Evolutionary conservation across 2,888 invertebrate genomes (phyloP).

Genomic region (Drepana falcataria): DNA sequence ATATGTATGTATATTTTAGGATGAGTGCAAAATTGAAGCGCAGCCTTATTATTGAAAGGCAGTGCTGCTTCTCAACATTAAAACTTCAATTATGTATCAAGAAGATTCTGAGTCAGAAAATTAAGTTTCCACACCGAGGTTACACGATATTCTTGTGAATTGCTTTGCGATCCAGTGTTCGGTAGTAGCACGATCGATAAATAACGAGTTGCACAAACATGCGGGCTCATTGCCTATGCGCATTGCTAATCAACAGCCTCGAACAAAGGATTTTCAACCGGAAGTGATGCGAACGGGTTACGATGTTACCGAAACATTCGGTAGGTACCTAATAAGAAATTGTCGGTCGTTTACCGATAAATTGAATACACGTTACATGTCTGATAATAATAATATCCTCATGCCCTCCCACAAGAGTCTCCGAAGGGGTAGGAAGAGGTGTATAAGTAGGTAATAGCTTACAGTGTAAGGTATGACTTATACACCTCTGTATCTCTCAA

Average conservation of each 20-base stretch:
- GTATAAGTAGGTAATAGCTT: too few species aligned
- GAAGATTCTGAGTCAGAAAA: background rate
- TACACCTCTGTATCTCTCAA: too few species aligned
- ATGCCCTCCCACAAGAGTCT: too few species aligned
- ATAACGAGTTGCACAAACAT: conserved; percentile 24
- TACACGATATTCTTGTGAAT: background rate
- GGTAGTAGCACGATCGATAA: background rate
- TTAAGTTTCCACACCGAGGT: background rate
- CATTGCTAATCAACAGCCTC: conserved; percentile 61
- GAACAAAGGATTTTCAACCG: conserved; percentile 65
- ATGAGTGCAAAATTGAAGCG: too few species aligned
- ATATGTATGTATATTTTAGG: too few species aligned
- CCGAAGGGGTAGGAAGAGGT: too few species aligned
- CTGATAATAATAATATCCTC: too few species aligned
- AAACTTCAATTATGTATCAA: background rate
- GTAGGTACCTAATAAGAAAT: conserved; percentile 5
- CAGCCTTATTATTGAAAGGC: too few species aligned
- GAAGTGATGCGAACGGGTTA: conserved; percentile 59
- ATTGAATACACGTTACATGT: background rate
- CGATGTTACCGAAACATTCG: conserved; percentile 16
- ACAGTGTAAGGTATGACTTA: too few species aligned
- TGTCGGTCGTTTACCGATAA: conserved; percentile 1
- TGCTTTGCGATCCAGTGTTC: background rate
- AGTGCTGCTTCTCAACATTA: too few species aligned
- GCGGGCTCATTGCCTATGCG: conserved; percentile 72